A percentile compares a stretch with the other conserved stretches of the same genome.
Conservation (phyloP, 64 coral and sea anemone genomes). For the Catalaphyllia jardinei region DNA sequence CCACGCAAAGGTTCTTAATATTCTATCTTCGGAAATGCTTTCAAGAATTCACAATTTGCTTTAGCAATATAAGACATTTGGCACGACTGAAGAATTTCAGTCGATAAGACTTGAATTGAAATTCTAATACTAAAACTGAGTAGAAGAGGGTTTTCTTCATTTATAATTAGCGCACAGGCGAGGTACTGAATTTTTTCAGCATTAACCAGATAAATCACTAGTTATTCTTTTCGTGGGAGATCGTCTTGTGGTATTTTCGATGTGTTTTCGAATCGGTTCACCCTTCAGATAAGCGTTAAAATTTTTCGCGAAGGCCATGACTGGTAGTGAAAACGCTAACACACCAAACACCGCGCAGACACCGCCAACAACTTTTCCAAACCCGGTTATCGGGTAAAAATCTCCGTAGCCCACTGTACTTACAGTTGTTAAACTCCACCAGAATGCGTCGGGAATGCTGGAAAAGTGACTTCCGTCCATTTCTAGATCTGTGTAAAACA, state of each 20-base stretch:
- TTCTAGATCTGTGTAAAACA: slow-evolving; percentile 77
- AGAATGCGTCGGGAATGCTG: slow-evolving; percentile 87
- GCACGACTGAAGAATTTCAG: no score
- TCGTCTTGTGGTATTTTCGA: neutral
- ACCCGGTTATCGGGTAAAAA: slow-evolving; percentile 55
- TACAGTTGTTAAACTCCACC: slow-evolving; percentile 89
- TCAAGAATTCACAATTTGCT: no score
- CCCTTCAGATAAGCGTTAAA: slow-evolving; percentile 94
- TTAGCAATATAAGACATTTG: no score
- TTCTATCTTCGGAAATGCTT: no score
- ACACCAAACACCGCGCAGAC: slow-evolving; percentile 89
- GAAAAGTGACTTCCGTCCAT: slow-evolving; percentile 47
- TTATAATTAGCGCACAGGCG: no score
- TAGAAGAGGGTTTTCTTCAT: no score
- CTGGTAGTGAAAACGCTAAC: slow-evolving; percentile 85
- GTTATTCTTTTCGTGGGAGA: neutral
- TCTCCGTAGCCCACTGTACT: slow-evolving; percentile 92
- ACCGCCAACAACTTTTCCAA: slow-evolving; percentile 82
- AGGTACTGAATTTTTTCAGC: no score
- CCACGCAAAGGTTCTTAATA: no score
- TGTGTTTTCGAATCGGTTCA: slow-evolving; percentile 64
- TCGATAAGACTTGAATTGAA: no score
- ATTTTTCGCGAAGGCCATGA: slow-evolving; percentile 89
- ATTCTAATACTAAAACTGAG: no score
- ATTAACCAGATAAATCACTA: neutral